Percentiles rank a stretch among this genome's conserved stretches.
These are phyloP conservation scores for Artemia sp. DNA, from an alignment of 2,888 invertebrate species.

Conservation along the genomic window DNA sequence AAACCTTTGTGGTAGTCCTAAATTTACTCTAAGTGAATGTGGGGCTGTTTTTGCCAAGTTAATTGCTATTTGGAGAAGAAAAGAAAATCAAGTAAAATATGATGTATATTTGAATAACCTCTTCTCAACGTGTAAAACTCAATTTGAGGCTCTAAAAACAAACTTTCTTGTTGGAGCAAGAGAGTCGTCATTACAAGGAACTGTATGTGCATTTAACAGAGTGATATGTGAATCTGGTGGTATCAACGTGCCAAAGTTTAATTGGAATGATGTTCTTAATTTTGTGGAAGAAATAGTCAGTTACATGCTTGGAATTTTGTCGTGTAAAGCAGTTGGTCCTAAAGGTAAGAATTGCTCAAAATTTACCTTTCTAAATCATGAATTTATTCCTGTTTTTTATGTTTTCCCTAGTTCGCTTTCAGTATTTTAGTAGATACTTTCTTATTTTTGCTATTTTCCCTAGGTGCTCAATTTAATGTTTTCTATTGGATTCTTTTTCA, in stretches of 20 bases:
- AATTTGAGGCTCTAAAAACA: not conserved
- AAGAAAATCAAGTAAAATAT: not conserved
- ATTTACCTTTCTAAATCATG: too few species aligned
- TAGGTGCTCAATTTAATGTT: too few species aligned
- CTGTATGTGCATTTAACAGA: not conserved
- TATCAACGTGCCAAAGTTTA: not conserved
- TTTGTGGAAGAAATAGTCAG: not conserved
- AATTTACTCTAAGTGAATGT: not conserved
- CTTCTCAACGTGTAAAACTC: not conserved
- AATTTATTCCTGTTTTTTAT: too few species aligned
- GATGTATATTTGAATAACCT: not conserved
- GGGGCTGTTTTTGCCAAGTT: conserved; percentile 11
- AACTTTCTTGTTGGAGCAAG: not conserved
- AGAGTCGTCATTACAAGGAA: not conserved
- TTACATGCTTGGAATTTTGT: not conserved
- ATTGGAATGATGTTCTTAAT: not conserved
- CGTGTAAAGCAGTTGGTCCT: not conserved
- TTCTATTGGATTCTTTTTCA: too few species aligned
- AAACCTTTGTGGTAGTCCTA: not conserved
- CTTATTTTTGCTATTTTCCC: too few species aligned
- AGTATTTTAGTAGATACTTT: too few species aligned
- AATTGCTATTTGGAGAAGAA: not conserved
- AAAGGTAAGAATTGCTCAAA: not conserved
- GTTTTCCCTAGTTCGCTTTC: too few species aligned
- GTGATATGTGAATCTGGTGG: not conserved